Evolutionary conservation across 2,888 invertebrate species (phyloP).

Genomic region (Eupithecia dodoneata): DNA sequence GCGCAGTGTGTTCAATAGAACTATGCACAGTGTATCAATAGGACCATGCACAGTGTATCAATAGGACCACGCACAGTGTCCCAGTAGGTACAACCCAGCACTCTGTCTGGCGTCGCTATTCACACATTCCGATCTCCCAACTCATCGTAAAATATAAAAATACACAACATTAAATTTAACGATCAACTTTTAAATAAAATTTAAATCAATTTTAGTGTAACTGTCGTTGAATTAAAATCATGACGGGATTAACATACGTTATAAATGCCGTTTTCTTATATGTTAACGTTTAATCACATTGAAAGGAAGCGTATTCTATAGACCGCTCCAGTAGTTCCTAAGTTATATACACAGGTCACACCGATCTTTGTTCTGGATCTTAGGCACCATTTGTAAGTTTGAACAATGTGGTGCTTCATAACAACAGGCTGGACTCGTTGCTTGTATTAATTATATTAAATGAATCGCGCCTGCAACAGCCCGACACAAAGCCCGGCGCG

Average conservation of each 20-base stretch:
- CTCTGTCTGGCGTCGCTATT: background rate
- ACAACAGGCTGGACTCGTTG: background rate
- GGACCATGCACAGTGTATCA: background rate
- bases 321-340: slow-evolving; percentile 21
- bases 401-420: background rate
- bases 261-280: slow-evolving; percentile 33
- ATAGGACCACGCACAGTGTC: background rate
- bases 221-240: slow-evolving; percentile 33
- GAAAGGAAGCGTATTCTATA: slow-evolving; percentile 28
- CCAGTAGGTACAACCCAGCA: background rate
- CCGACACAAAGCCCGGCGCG: slow-evolving; percentile 4
- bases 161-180: slow-evolving; percentile 36
- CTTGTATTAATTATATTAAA: background rate
- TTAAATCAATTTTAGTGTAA: slow-evolving; percentile 28
- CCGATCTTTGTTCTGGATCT: background rate
- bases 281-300: slow-evolving; percentile 34
- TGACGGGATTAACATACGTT: slow-evolving; percentile 24
- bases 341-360: slow-evolving; percentile 5
- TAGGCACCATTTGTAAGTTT: background rate
- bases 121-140: slow-evolving; percentile 1
- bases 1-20: background rate
- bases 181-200: slow-evolving; percentile 36
- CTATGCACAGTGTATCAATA: background rate
- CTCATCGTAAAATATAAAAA: slow-evolving; percentile 34
- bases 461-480: background rate